Percentiles rank a stretch among this genome's conserved stretches.
phyloP scores from a whole-genome alignment of 2,888 invertebrate genomes.

The Invenusta paracnida region DNA sequence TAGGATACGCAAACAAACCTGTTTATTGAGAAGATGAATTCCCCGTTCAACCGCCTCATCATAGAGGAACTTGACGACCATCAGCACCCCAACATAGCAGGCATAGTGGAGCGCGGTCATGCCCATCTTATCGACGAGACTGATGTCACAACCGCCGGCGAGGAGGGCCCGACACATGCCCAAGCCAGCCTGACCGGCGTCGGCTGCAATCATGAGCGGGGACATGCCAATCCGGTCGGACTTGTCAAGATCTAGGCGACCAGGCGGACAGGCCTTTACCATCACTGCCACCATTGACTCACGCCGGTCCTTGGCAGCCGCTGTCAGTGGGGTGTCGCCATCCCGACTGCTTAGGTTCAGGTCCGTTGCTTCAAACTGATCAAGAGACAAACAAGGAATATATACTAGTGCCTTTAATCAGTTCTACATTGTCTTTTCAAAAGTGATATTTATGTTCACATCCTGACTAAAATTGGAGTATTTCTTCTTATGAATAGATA shows the following conservation, averaged over 20 bases:
- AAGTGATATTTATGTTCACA: no score
- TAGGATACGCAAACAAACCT: no score
- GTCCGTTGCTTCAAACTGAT: slow-evolving; percentile 33
- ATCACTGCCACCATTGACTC: slow-evolving; percentile 34
- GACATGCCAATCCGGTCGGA: slow-evolving; percentile 45
- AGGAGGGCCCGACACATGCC: slow-evolving; percentile 34
- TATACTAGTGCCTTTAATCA: neutral
- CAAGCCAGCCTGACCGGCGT: slow-evolving; percentile 37
- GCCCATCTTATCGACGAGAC: slow-evolving; percentile 43
- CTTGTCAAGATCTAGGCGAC: slow-evolving; percentile 38
- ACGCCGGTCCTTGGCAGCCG: slow-evolving; percentile 42
- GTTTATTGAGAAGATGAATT: slow-evolving; percentile 1
- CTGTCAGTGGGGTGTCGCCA: slow-evolving; percentile 44
- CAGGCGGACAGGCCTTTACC: slow-evolving; percentile 36
- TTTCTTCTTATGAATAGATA: no score
- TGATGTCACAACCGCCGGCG: slow-evolving; percentile 27
- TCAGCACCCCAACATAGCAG: slow-evolving; percentile 41
- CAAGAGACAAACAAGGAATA: neutral
- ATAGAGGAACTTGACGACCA: slow-evolving; percentile 36
- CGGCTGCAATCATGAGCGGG: slow-evolving; percentile 44
- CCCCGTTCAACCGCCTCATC: slow-evolving; percentile 35
- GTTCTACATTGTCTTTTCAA: no score
- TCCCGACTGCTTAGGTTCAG: slow-evolving; percentile 39
- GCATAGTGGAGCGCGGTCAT: slow-evolving; percentile 46
- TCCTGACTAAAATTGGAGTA: neutral